Evolutionary conservation across 35 echinoderm and acorn worm genomes (phyloP), one percentile per base, ranked within the genome.

Genomic region (Lytechinus pictus): DNA sequence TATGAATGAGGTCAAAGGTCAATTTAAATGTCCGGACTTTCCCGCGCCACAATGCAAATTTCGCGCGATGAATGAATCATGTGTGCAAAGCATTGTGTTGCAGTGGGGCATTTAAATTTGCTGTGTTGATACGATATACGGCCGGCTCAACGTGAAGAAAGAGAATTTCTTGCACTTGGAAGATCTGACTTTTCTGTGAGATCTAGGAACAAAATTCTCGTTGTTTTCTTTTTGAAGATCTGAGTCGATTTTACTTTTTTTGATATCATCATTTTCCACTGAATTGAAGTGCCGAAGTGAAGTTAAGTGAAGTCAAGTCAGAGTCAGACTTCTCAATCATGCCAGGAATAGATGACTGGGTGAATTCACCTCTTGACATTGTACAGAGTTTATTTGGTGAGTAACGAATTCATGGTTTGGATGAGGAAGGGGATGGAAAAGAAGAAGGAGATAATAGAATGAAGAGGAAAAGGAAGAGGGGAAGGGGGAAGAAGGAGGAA

Each of bases 261-360:
- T 27, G 19, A 24, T 72, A 72, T 72, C 66, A 79, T 16, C 66
- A 52, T 95, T 11, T 44, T 44, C 33, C 33, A 44, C 33, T 44
- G 33, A 44, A 44, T 44, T 44, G 33, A 44, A 44, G 33, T 44
- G 33, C 33, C 33, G 33, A 44, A 44, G 33, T 44, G 33, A 44
- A 44, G 33, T 44, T 44, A 0, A 44, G 33, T 44, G 33, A 44
- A 44, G 33, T 44, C 33, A 44, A 44, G 33, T 44, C 33, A 44
- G 33, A 44, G 33, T 44, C 33, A 44, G 33, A 44, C 33, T 44
- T 44, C 2, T 44, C 33, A 44, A 96, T 19, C 33, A 97, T 97
- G 95, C 97, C 97, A 9, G 95, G 94, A 90, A 87, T 97, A 21
- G 94, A 97, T 93, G 97, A 97, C 92, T 97, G 97, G 97, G 88